Conservation (phyloP, 2,113 vertebrate species). For the Hippolais icterina region DNA sequence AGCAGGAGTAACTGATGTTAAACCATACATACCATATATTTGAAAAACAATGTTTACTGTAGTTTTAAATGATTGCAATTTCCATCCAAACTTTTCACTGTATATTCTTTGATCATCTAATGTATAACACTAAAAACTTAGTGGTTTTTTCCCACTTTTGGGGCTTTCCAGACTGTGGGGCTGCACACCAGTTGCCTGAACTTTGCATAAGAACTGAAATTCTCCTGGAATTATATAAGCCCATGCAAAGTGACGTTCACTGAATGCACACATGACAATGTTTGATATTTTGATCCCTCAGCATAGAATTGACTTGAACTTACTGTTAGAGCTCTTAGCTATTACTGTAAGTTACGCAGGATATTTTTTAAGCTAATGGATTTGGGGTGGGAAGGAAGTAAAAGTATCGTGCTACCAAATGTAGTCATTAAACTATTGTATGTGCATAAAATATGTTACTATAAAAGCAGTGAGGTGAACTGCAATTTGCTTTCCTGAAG, state of each 20-base stretch:
- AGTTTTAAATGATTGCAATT: background rate
- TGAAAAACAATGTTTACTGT: background rate
- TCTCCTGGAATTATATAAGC: background rate
- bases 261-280: background rate
- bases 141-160: fast-evolving
- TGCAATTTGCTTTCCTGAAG: background rate
- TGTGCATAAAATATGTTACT: background rate
- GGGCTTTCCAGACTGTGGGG: background rate
- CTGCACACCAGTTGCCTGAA: background rate
- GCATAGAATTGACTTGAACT: background rate
- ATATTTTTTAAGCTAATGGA: background rate
- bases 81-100: background rate
- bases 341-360: background rate
- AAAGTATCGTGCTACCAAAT: background rate
- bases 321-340: background rate
- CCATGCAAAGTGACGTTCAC: background rate
- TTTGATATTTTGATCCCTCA: background rate
- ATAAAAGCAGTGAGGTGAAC: background rate
- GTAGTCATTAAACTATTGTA: background rate
- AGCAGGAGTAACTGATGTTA: background rate
- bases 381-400: background rate
- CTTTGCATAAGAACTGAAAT: background rate
- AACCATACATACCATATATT: background rate
- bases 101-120: background rate
- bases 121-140: background rate